A percentile compares a stretch with the other conserved stretches of the same genome.
These are phyloP conservation scores for Lophius piscatorius DNA, from an alignment of 2,113 vertebrate species.

Conservation along the genomic window DNA sequence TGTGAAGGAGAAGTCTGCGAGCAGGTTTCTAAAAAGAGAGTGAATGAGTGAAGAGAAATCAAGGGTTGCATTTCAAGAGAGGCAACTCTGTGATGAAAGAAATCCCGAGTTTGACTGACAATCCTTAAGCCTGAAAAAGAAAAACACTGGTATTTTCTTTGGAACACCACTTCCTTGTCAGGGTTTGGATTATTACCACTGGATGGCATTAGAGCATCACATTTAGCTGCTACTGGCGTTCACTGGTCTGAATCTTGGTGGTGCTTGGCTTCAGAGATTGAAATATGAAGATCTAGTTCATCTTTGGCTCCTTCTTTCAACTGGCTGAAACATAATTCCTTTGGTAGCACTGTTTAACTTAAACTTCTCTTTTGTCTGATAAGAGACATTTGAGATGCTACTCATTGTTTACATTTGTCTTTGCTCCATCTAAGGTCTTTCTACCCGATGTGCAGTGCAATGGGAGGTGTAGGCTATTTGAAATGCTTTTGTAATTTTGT, in stretches of 20 bases:
- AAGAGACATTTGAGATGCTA: neutral
- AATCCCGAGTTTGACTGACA: too few relatives aligned
- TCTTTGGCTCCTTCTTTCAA: constrained; percentile 6
- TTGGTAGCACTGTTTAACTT: neutral
- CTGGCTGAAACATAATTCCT: constrained; percentile 16
- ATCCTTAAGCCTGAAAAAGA: constrained; percentile 21
- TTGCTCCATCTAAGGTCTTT: too few relatives aligned
- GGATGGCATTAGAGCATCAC: constrained; percentile 46
- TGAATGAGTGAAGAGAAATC: constrained; percentile 39
- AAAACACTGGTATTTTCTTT: constrained; percentile 8
- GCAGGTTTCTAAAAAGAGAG: constrained; percentile 85
- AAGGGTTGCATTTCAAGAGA: neutral
- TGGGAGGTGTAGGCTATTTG: too few relatives aligned
- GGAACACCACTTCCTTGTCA: neutral
- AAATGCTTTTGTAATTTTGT: too few relatives aligned
- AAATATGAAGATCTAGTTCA: neutral
- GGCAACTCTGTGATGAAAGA: constrained; percentile 1
- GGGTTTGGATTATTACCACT: constrained; percentile 24
- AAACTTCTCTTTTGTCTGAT: neutral
- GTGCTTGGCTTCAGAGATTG: constrained; percentile 1
- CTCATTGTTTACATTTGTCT: too few relatives aligned
- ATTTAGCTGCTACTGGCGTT: neutral
- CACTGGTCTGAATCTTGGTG: neutral
- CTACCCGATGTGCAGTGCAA: too few relatives aligned
- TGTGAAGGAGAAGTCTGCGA: constrained; percentile 88